Evolutionary conservation across 2,797 vertebrate genomes (phyloP), one percentile per base, ranked within the genome.

Genomic region (Diglossa cyanea): DNA sequence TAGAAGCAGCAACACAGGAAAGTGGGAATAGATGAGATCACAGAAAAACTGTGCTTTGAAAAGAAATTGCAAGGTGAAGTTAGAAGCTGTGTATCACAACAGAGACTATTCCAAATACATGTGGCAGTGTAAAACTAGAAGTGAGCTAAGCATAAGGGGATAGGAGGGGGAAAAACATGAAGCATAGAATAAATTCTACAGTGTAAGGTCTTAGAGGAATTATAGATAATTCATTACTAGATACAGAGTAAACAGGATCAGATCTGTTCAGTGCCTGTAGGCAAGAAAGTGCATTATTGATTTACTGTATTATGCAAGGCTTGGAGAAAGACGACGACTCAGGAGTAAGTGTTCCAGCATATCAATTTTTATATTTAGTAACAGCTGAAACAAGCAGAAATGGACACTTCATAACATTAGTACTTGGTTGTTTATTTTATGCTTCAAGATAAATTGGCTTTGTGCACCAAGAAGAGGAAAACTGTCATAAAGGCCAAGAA

Each of bases 331-430:
- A 86, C 1, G 0, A 57, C 37, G 0, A 86, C 78, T 93, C 66
- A 81, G 75, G 65, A 77, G 35, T 93, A 95, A 95, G 89, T 73
- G 84, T 78, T 93, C 70, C 66, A 84, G 87, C 79, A 84, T 91
- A 96, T 75, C 92, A 77, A 86, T 91, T 96, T 93, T 95, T 96
- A 90, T 94, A 94, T 95, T 96, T 95, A 95, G 94, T 33, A 96
- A 95, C 62, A 75, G 95, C 92, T 95, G 96, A 96, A 97, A 89
- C 75, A 88, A 93, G 94, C 94, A 96, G 87, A 96, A 96, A 95
- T 50, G 66, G 87, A 83, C 58, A 83, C 55, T 95, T 93, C 60
- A 70, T 84, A 95, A 73, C 58, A 94, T 94, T 93, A 96, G 84
- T 83, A 81, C 47, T 90, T 68, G 68, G 58, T 70, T 91, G 92